phyloP scores from a whole-genome alignment of 2,888 invertebrate genomes.

The Ornithoptera priamus region DNA sequence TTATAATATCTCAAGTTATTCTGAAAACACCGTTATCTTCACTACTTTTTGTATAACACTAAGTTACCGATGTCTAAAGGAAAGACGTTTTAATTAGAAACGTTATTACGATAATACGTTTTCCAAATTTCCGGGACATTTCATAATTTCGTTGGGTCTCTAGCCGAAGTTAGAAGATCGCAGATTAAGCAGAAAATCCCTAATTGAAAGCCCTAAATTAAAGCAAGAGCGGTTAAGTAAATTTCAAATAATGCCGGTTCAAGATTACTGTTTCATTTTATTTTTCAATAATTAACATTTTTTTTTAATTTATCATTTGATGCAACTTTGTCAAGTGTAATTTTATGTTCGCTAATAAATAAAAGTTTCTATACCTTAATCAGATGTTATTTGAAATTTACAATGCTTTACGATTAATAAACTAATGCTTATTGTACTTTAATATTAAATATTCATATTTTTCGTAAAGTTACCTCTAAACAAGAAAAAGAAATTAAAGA shows the following conservation, averaged over 20 bases:
- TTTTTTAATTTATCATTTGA: too few species aligned
- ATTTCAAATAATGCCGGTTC: slow-evolving; percentile 2
- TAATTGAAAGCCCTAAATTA: slow-evolving; percentile 17
- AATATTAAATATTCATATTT: too few species aligned
- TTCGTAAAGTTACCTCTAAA: too few species aligned
- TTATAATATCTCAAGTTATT: too few species aligned
- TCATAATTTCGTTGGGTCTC: slow-evolving; percentile 22
- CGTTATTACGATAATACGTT: slow-evolving; percentile 5
- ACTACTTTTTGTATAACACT: slow-evolving; percentile 13
- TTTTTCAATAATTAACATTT: too few species aligned
- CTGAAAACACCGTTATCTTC: slow-evolving; percentile 2
- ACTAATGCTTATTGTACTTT: too few species aligned
- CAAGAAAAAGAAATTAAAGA: background rate
- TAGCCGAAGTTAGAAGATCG: slow-evolving; percentile 11
- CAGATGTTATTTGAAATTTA: too few species aligned
- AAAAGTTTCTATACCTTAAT: too few species aligned
- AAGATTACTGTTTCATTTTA: background rate
- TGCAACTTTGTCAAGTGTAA: too few species aligned
- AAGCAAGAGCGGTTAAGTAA: slow-evolving; percentile 8
- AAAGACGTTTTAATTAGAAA: slow-evolving; percentile 25
- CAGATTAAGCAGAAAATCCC: slow-evolving; percentile 15
- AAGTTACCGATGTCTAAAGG: slow-evolving; percentile 22
- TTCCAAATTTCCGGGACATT: slow-evolving; percentile 21
- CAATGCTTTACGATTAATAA: too few species aligned
- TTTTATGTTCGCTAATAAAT: too few species aligned